Base-by-base conservation (phyloP, 2,888 invertebrate species). In the Trissolcus brochymenae region DNA sequence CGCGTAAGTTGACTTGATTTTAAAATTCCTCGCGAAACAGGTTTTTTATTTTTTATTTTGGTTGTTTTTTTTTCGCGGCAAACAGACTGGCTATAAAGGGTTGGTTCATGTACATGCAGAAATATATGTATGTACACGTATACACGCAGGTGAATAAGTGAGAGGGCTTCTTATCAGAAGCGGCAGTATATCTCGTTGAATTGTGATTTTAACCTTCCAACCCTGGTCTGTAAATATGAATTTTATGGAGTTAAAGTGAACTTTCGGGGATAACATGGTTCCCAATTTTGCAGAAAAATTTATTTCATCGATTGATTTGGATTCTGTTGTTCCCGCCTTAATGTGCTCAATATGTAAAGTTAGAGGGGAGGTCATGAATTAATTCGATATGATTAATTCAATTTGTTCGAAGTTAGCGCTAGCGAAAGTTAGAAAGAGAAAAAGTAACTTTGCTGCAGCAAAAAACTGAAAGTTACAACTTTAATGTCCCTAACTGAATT, bases 401-500 rank as follows among this genome's bases (percentile, higher is more conserved):
- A 35, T 35, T 7, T 13, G 25, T 46, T 65, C 21, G 19, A 21
- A 67, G 53, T 46, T 25, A 35, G 53, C 13, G 54, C 41, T 59
- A 25, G 43, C 43, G 25, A 19, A 53, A 17, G 25, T 29, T 41
- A 53, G 21, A 53, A 56, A 67, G 43, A 40, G 17, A 3, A 43
- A 59, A 35, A 35, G 35, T 59, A 67, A 53, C 50, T 54, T 13
- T n/a, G 54, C 16, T 55, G 35, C 49, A 49, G 25, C 29, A 49
- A 55, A 55, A n/a, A 55, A 70, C 53, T 46, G n/a, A 29, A 40
- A 21, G 40, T 62, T 54, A 60, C 41, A 56, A 70, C 56, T 62
- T 70, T 56, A 55, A 70, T 70, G 62, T 56, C 56, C 61, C 55
- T 62, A 70, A 70, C 62, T 71, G 70, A 71, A 62, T 50, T 56